Evolutionary conservation across 1,140 invertebrate species (phyloP).

Genomic region (Hormaphis cornu): DNA sequence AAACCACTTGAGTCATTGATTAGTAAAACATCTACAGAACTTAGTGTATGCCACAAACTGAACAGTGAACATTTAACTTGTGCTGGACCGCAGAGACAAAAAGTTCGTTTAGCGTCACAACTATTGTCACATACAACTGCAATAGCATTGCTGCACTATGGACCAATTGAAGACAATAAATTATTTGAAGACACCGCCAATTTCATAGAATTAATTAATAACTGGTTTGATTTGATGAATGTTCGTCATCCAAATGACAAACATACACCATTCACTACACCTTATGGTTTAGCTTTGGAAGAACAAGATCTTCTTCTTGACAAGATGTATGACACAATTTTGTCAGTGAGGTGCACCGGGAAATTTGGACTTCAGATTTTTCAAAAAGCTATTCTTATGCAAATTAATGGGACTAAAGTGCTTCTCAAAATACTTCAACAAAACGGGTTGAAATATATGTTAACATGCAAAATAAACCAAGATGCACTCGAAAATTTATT

Average conservation of each 20-base stretch:
- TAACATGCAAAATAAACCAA: conserved; percentile 35
- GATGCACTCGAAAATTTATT: conserved; percentile 35
- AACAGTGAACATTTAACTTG: conserved; percentile 28
- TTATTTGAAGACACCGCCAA: conserved; percentile 9
- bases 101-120: conserved; percentile 35
- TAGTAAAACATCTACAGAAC: conserved; percentile 22
- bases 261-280: neutral
- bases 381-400: conserved; percentile 1
- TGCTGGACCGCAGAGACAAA: conserved; percentile 32
- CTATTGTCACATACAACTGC: conserved; percentile 35
- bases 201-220: conserved; percentile 34
- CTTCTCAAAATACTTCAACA: conserved; percentile 31
- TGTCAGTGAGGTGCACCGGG: conserved; percentile 29
- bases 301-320: conserved; percentile 31
- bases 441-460: conserved; percentile 29
- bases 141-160: conserved; percentile 32
- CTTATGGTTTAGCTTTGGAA: conserved; percentile 31
- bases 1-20: conserved; percentile 33
- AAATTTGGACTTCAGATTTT: conserved; percentile 36
- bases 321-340: conserved; percentile 26
- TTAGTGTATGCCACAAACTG: conserved; percentile 35
- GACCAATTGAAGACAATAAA: neutral
- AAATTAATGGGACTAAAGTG: neutral
- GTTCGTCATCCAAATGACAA: neutral
- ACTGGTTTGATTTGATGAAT: conserved; percentile 36